Conservation (phyloP, 2,888 invertebrate species). For the Cepaea hortensis region DNA sequence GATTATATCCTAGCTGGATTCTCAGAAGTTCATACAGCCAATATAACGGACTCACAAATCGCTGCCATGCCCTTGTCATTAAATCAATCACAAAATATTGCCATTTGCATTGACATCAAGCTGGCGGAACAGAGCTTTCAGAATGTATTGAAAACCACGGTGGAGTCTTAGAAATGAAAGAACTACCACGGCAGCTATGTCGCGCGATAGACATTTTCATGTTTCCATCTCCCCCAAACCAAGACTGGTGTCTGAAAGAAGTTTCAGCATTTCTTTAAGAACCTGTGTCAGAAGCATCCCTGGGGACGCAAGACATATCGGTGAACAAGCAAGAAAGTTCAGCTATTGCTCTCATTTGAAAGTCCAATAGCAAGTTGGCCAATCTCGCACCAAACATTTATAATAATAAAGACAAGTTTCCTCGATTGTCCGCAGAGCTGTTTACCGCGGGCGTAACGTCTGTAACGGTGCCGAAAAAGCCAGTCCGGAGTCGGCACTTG, state of each 20-base stretch:
- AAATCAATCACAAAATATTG: constrained; percentile 23
- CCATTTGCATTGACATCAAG: not conserved
- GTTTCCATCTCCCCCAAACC: not conserved
- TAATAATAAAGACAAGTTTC: constrained; percentile 48
- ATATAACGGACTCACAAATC: constrained; percentile 8
- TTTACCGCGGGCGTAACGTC: constrained; percentile 44
- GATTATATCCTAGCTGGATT: not conserved
- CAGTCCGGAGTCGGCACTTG: constrained; percentile 38
- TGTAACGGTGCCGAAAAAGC: constrained; percentile 35
- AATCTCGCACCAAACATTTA: constrained; percentile 44
- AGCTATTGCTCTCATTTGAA: constrained; percentile 48
- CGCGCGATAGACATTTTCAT: not conserved
- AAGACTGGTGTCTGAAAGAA: not conserved
- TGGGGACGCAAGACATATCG: constrained; percentile 34
- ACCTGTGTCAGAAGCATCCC: constrained; percentile 18
- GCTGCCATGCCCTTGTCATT: not conserved
- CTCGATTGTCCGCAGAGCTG: constrained; percentile 37
- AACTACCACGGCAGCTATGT: constrained; percentile 21
- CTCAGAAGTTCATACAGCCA: not conserved
- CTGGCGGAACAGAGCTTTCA: not conserved
- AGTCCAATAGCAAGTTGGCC: constrained; percentile 47
- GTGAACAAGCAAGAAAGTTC: constrained; percentile 42
- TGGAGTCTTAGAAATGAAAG: constrained; percentile 11
- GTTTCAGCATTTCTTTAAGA: constrained; percentile 32
- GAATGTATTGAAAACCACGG: constrained; percentile 4